These are phyloP conservation scores for Chelonus formosanus DNA, from an alignment of 2,888 invertebrate species.

Conservation along the genomic window DNA sequence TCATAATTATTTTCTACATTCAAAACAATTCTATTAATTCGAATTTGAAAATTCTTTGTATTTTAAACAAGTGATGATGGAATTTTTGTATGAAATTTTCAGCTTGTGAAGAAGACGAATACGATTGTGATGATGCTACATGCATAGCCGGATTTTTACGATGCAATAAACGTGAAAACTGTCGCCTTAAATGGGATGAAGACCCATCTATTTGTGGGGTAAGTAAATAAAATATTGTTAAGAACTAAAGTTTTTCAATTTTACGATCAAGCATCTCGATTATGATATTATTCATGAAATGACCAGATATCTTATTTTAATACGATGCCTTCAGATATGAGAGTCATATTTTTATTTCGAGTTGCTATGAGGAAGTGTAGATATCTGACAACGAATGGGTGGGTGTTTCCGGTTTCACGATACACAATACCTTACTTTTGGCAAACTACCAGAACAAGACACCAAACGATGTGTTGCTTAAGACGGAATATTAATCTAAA, in stretches of 20 bases:
- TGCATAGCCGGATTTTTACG: conserved; percentile 77
- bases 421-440: conserved; percentile 52
- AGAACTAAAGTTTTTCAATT: too few relatives aligned
- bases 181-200: conserved; percentile 85
- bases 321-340: background rate
- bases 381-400: conserved; percentile 29
- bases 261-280: too few relatives aligned
- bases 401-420: conserved; percentile 49
- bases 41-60: too few relatives aligned
- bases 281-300: background rate
- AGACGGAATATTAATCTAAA: conserved; percentile 58
- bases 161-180: conserved; percentile 82
- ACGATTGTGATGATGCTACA: conserved; percentile 86
- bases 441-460: conserved; percentile 55
- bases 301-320: background rate
- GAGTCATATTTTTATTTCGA: conserved; percentile 33
- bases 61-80: too few relatives aligned
- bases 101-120: conserved; percentile 72
- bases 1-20: too few relatives aligned
- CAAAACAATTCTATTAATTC: too few relatives aligned
- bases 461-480: conserved; percentile 48
- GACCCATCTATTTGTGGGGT: conserved; percentile 68
- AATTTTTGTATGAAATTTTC: conserved; percentile 11
- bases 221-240: conserved; percentile 48
- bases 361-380: conserved; percentile 40